Evolutionary conservation across 2,888 invertebrate species (phyloP).

Genomic region (Caenorhabditis macrosperma): DNA sequence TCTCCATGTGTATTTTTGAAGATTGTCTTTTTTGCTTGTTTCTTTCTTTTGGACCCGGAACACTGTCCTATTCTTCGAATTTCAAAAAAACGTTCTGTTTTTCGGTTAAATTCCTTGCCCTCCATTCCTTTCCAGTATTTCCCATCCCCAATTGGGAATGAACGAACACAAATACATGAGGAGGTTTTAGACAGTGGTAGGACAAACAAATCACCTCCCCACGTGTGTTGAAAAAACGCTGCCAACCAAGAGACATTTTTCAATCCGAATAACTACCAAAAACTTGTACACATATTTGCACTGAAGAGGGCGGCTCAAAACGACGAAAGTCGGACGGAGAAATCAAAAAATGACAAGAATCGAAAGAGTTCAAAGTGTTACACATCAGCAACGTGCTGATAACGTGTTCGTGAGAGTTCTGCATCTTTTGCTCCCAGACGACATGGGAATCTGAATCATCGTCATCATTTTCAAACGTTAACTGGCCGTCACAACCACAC

Average conservation of each 20-base stretch:
- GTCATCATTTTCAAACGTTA: slow-evolving; percentile 31
- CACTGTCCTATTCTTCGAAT: background rate
- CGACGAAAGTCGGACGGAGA: slow-evolving; percentile 1
- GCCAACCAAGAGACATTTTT: slow-evolving; percentile 19
- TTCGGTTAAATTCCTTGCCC: background rate
- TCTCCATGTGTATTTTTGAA: no score
- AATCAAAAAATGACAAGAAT: slow-evolving; percentile 38
- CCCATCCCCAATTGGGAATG: background rate
- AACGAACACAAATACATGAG: slow-evolving; percentile 7
- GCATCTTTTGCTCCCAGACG: slow-evolving; percentile 1
- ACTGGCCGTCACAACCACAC: slow-evolving; percentile 40
- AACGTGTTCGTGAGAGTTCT: slow-evolving; percentile 32
- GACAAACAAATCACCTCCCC: slow-evolving; percentile 18
- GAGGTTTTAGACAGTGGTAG: slow-evolving; percentile 7
- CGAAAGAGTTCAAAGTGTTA: slow-evolving; percentile 29
- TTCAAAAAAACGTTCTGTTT: background rate
- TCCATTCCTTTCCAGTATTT: background rate
- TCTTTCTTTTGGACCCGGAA: no score
- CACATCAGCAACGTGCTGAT: slow-evolving; percentile 31
- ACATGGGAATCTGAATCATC: slow-evolving; percentile 48
- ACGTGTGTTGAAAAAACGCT: slow-evolving; percentile 10
- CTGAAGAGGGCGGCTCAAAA: slow-evolving; percentile 24
- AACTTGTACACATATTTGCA: slow-evolving; percentile 53
- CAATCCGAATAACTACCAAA: slow-evolving; percentile 27
- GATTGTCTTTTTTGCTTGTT: no score